Evolutionary conservation across 2,113 vertebrate species (phyloP), one percentile per base, ranked within the genome.

Genomic region (Fulica atra): DNA sequence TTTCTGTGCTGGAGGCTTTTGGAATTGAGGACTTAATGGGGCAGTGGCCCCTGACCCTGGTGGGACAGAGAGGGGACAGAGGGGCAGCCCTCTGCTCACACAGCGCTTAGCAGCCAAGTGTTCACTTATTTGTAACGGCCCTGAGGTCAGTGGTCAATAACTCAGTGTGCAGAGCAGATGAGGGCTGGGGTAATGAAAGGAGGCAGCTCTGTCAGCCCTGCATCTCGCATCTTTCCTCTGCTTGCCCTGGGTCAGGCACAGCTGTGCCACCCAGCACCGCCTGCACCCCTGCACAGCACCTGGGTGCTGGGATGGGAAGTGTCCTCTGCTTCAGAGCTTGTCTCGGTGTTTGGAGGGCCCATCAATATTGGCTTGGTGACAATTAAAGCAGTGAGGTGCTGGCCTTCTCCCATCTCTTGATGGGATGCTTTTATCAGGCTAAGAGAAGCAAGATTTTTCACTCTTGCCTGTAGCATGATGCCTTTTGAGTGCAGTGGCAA

Each of bases 21-120:
- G 48, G 11, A 10, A 5, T 9, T 61, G 54, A 28, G 11, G 59
- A 1, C 4, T 38, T 56, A 4, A 35, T 24, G 26, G 20, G 65
- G 1, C 4, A 7, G 36, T 4, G 19, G 8, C 21, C 74, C 6
- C 35, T 53, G 51, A 14, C 5, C 17, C 20, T 17, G 24, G 6
- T 8, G 64, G 25, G 63, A 17, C 16, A 6, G 40, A 24, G 48
- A 5, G 21, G 51, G 25, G 16, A 9, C 53, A 57, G 84, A 60
- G 10, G 14, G 25, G 31, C 4, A 35, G 16, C 65, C 31, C 9
- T 44, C 54, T 20, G 35, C 42, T 78, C 10, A 5, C 13, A 2
- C 8, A 0, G 1, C 1, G 10, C 50, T 48, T 60, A 40, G 4
- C 48, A 70, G 57, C 8, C 23, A 5, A 3, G 9, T 0, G 1